Percentiles rank a stretch among this genome's conserved stretches.
phyloP scores from a whole-genome alignment of 2,113 vertebrate genomes.

The Callaeas wilsoni region DNA sequence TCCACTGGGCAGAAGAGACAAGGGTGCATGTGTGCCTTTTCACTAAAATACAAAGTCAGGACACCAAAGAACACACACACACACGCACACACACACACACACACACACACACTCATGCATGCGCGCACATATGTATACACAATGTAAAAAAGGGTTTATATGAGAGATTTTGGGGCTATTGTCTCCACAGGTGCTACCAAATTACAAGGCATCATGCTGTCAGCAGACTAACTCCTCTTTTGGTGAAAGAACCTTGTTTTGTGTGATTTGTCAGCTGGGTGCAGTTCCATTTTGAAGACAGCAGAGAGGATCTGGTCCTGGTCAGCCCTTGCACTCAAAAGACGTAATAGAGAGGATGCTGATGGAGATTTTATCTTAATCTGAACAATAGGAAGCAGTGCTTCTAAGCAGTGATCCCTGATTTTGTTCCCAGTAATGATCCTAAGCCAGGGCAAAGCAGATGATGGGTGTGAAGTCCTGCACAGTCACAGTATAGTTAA shows the following conservation, averaged over 20 bases:
- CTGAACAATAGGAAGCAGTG: neutral
- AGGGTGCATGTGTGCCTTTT: neutral
- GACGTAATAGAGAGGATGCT: accelerated
- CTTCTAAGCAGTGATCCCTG: neutral
- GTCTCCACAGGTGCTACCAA: neutral
- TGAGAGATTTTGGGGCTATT: neutral
- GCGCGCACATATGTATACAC: too few species aligned
- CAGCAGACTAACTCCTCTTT: neutral
- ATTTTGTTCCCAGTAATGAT: neutral
- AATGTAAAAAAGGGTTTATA: neutral
- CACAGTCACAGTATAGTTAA: neutral
- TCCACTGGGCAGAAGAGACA: neutral
- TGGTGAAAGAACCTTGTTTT: neutral
- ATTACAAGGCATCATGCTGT: neutral
- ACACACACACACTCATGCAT: accelerated
- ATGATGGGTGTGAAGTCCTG: neutral
- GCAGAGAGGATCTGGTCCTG: neutral
- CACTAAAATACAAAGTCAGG: neutral
- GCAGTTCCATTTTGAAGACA: neutral
- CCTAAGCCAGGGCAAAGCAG: neutral
- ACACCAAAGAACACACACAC: too few species aligned
- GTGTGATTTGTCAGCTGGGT: neutral
- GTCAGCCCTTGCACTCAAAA: neutral
- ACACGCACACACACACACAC: neutral
- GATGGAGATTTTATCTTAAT: neutral